phyloP scores from a whole-genome alignment of 92 coral and sea anemone genomes.

The Heteractis magnifica region DNA sequence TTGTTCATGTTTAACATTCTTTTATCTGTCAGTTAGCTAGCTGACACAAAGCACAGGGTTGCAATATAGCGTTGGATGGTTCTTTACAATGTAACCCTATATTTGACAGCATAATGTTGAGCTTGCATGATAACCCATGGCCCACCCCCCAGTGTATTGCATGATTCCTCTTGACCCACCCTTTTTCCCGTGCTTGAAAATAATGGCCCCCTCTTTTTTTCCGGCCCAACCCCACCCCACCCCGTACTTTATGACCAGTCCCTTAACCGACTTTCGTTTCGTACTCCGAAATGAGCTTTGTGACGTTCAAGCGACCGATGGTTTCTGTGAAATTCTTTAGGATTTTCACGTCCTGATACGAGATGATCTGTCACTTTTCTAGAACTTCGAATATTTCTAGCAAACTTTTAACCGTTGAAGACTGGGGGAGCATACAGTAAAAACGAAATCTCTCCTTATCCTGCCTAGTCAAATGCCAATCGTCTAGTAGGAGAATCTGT shows the following conservation, averaged over 20 bases:
- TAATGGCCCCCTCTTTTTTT: too few species aligned
- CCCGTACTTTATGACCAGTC: not conserved
- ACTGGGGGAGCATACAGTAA: not conserved
- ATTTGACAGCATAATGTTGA: too few species aligned
- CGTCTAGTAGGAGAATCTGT: constrained; percentile 15
- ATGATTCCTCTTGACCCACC: too few species aligned
- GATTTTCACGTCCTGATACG: not conserved
- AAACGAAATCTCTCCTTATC: constrained; percentile 17
- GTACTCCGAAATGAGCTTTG: constrained; percentile 2
- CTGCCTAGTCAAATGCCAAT: constrained; percentile 17
- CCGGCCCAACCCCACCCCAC: too few species aligned
- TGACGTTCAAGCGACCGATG: constrained; percentile 4
- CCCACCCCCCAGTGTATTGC: not conserved
- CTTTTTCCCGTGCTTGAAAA: too few species aligned
- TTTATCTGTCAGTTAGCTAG: too few species aligned
- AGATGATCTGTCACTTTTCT: not conserved
- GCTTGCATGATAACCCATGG: not conserved
- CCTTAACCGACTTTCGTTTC: not conserved
- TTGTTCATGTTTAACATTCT: too few species aligned
- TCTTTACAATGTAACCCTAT: too few species aligned
- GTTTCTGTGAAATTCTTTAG: not conserved
- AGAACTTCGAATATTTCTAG: constrained; percentile 9
- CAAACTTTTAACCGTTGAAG: not conserved
- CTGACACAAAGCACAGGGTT: too few species aligned
- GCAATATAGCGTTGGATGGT: too few species aligned